Evolutionary conservation across 2,888 invertebrate genomes (phyloP).

Genomic region (Drosophila stalkeri): DNA sequence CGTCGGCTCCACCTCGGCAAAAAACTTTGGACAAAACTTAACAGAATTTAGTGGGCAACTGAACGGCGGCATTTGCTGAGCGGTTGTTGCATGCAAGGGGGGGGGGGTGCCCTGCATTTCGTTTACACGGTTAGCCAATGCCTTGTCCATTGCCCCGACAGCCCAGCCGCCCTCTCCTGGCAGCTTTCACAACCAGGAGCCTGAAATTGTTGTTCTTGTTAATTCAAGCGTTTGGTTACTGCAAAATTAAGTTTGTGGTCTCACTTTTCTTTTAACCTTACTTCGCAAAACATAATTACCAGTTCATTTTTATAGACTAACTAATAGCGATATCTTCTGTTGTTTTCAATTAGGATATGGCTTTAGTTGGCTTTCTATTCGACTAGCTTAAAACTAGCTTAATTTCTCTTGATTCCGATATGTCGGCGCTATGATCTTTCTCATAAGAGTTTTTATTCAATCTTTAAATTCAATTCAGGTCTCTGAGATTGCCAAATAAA

Average conservation of each 20-base stretch:
- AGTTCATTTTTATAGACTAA: constrained; percentile 66
- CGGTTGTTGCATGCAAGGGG: background rate
- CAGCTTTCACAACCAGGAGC: background rate
- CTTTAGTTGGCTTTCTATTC: background rate
- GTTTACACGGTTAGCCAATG: constrained; percentile 52
- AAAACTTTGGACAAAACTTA: constrained; percentile 74
- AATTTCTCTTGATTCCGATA: no score
- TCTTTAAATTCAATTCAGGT: background rate
- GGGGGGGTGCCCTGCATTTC: constrained; percentile 4
- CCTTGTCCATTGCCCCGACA: background rate
- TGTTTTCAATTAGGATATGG: background rate
- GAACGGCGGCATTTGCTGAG: constrained; percentile 37
- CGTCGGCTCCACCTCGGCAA: background rate
- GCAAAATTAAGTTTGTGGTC: constrained; percentile 68
- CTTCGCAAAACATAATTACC: constrained; percentile 66
- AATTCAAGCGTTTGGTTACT: constrained; percentile 74
- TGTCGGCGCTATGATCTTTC: background rate
- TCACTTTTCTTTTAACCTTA: background rate
- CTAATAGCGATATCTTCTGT: constrained; percentile 24
- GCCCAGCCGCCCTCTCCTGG: background rate
- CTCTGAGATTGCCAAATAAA: background rate
- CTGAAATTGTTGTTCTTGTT: constrained; percentile 69
- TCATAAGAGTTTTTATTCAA: background rate
- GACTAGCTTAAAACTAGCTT: no score
- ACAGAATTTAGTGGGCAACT: constrained; percentile 72